phyloP scores from a whole-genome alignment of 2,113 vertebrate genomes.

The Lagenorhynchus albirostris region DNA sequence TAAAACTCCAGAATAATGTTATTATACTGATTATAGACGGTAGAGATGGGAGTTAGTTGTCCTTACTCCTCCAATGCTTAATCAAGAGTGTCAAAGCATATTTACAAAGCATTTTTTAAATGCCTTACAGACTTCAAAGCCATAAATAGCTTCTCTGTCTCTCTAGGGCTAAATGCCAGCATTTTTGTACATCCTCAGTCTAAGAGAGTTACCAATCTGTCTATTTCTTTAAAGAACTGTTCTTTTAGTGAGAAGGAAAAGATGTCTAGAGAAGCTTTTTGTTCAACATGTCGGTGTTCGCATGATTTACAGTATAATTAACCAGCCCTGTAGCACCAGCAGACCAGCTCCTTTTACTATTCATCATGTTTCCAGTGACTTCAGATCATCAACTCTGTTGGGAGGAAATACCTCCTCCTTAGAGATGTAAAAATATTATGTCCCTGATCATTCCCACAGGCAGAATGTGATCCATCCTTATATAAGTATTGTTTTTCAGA shows the following conservation, averaged over 20 bases:
- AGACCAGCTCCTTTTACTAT: conserved; percentile 74
- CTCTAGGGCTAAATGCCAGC: conserved; percentile 65
- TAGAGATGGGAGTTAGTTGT: background rate
- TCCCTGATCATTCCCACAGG: background rate
- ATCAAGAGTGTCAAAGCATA: conserved; percentile 27
- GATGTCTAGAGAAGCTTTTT: conserved; percentile 73
- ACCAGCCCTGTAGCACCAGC: conserved; percentile 54
- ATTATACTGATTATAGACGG: background rate
- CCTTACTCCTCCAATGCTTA: background rate
- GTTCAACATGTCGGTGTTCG: conserved; percentile 74
- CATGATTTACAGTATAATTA: conserved; percentile 89
- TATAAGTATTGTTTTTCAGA: background rate
- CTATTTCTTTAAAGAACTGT: conserved; percentile 23
- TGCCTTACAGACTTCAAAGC: background rate
- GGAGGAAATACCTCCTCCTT: conserved; percentile 60
- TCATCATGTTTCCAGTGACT: conserved; percentile 78
- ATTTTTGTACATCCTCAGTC: conserved; percentile 61
- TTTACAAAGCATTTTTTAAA: conserved; percentile 14
- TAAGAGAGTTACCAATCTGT: conserved; percentile 67
- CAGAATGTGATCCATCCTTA: background rate
- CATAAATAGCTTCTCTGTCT: conserved; percentile 74
- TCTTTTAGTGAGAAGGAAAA: conserved; percentile 72
- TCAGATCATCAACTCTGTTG: conserved; percentile 43
- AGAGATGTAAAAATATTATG: conserved; percentile 53
- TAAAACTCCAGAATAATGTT: conserved; percentile 32